Evolutionary conservation across 2,888 invertebrate genomes (phyloP).

Genomic region (Neoaliturus tenellus): DNA sequence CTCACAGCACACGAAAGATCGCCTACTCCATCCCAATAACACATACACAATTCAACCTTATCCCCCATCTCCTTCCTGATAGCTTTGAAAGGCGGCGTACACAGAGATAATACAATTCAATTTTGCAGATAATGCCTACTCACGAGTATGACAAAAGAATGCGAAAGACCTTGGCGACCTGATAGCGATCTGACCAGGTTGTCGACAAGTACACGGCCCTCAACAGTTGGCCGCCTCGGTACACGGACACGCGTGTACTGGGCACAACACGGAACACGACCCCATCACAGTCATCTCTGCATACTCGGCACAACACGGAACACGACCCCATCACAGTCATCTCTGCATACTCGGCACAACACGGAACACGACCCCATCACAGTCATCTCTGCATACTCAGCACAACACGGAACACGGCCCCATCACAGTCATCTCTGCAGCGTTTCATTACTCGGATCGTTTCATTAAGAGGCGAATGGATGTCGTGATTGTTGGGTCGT

Average conservation of each 20-base stretch:
- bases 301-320: conserved; percentile 43
- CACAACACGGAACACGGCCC: conserved; percentile 22
- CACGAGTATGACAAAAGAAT: conserved; percentile 1
- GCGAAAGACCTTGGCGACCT: conserved; percentile 29
- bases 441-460: conserved; percentile 18
- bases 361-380: background rate
- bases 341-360: background rate
- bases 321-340: background rate
- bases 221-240: background rate
- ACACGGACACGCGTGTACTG: background rate
- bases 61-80: background rate
- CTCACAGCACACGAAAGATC: too few relatives aligned
- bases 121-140: background rate
- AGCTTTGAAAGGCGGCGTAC: background rate
- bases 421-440: background rate
- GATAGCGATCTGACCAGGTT: conserved; percentile 20
- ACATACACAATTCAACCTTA: background rate
- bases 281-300: background rate
- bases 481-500: background rate
- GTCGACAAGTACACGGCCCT: background rate
- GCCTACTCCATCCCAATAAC: background rate
- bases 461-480: background rate
- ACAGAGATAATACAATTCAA: background rate
- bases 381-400: conserved; percentile 33
- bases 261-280: background rate